Conservation (phyloP, 2,113 vertebrate genomes). For the Cromileptes altivelis region DNA sequence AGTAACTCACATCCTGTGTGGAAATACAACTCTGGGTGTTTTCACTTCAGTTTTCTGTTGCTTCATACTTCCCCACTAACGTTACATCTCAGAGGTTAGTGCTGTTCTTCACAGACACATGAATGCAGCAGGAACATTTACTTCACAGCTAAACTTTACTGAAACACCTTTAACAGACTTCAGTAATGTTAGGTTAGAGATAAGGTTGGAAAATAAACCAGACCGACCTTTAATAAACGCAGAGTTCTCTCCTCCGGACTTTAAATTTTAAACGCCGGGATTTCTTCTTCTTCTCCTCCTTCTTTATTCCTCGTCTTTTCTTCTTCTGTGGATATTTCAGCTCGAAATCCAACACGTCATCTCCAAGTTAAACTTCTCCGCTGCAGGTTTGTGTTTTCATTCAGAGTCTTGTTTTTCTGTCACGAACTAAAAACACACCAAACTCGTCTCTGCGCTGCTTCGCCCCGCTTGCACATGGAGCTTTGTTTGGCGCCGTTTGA, state of each 20-base stretch:
- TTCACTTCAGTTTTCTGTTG: too few species aligned
- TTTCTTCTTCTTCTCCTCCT: neutral
- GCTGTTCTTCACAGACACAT: too few species aligned
- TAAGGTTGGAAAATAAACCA: neutral
- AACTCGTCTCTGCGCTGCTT: slow-evolving; percentile 22
- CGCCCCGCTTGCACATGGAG: slow-evolving; percentile 39
- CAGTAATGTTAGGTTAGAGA: accelerated
- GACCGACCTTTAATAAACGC: slow-evolving; percentile 2
- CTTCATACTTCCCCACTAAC: too few species aligned
- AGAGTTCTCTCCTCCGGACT: neutral
- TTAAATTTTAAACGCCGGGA: slow-evolving; percentile 29
- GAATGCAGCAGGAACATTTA: too few species aligned
- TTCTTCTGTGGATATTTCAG: neutral
- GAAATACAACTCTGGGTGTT: too few species aligned
- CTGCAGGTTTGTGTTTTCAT: accelerated
- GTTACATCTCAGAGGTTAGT: too few species aligned
- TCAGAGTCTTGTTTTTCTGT: neutral
- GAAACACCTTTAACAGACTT: neutral
- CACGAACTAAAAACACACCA: neutral
- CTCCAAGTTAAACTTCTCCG: accelerated
- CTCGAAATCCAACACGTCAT: accelerated
- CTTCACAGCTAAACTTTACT: neutral
- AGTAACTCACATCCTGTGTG: too few species aligned
- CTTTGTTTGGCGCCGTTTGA: slow-evolving; percentile 59
- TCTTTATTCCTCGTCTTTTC: neutral